phyloP scores from a whole-genome alignment of 2,888 invertebrate species.

The Epistrophella euchroma region DNA sequence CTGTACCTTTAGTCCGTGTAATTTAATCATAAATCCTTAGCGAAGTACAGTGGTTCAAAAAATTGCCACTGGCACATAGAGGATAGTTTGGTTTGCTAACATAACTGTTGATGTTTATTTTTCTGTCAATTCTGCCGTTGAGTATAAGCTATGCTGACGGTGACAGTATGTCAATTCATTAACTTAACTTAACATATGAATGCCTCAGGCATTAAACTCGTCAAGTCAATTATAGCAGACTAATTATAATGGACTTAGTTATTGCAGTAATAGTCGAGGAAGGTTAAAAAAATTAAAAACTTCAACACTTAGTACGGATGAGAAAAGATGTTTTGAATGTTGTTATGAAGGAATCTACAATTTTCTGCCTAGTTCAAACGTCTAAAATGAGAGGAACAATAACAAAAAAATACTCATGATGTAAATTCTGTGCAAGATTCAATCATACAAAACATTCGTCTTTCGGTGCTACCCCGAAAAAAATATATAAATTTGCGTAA shows the following conservation, averaged over 20 bases:
- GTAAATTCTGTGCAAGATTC: no score
- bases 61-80: conserved; percentile 8
- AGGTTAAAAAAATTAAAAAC: not conserved
- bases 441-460: no score
- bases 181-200: not conserved
- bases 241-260: not conserved
- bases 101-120: not conserved
- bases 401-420: no score
- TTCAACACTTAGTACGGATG: not conserved
- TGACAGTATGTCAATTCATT: conserved; percentile 17
- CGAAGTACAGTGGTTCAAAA: not conserved
- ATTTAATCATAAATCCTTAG: conserved; percentile 13
- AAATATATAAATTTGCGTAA: no score
- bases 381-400: no score
- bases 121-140: no score
- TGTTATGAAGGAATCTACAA: no score
- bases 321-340: no score
- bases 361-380: no score
- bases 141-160: no score
- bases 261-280: not conserved
- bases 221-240: not conserved
- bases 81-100: conserved; percentile 17
- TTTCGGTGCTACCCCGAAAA: no score
- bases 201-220: not conserved
- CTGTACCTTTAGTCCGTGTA: not conserved